phyloP scores from a whole-genome alignment of 1,140 invertebrate species.

The Panagrolaimus sp. region DNA sequence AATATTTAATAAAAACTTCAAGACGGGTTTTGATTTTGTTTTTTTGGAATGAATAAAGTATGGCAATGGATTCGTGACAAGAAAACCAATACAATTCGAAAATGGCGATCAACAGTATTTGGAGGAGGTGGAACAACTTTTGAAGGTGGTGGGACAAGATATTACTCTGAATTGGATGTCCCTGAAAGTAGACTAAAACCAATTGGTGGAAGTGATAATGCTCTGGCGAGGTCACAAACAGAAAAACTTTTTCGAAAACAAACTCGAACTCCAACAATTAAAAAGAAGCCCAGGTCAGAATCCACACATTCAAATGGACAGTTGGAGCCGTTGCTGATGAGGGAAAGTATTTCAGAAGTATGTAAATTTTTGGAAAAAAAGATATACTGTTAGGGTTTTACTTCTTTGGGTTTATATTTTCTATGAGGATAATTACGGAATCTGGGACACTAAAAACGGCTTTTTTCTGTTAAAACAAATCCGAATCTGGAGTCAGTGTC shows the following conservation, averaged over 20 bases:
- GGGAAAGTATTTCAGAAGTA: neutral
- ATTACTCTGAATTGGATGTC: neutral
- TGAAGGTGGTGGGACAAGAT: neutral
- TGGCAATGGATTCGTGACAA: conserved; percentile 45
- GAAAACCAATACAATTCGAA: conserved; percentile 41
- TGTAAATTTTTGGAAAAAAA: neutral
- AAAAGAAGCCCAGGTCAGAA: neutral
- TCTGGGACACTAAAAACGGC: too few relatives aligned
- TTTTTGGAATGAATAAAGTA: conserved; percentile 32
- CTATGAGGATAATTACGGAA: too few relatives aligned
- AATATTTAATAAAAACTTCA: too few relatives aligned
- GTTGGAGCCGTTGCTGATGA: neutral
- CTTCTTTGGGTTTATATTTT: too few relatives aligned
- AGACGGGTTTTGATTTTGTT: too few relatives aligned
- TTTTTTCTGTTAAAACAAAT: too few relatives aligned
- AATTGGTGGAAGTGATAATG: conserved; percentile 27
- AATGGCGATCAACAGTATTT: conserved; percentile 34
- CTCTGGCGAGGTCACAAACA: neutral
- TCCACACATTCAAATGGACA: neutral
- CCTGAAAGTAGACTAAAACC: conserved; percentile 11
- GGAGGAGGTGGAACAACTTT: neutral
- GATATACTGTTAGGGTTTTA: neutral
- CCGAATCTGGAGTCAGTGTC: too few relatives aligned
- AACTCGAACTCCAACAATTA: conserved; percentile 13
- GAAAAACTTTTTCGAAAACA: neutral